Evolutionary conservation across 2,797 vertebrate species (phyloP).

Genomic region (Pogonophryne albipinna): DNA sequence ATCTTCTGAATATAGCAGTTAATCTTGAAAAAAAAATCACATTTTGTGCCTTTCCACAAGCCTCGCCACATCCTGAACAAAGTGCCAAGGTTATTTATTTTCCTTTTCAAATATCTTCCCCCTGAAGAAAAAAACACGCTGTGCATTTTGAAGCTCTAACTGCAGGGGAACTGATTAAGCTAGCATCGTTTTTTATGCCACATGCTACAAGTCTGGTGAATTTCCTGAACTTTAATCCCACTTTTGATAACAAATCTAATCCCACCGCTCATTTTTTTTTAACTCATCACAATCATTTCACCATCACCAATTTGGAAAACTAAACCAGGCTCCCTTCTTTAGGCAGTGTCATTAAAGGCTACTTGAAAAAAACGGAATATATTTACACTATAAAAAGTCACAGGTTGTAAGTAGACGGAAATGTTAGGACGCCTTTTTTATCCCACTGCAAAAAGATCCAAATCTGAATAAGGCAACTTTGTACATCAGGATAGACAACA

Average conservation of each 20-base stretch:
- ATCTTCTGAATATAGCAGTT: slow-evolving; percentile 1
- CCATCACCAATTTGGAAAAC: slow-evolving; percentile 12
- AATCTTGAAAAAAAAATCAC: slow-evolving; percentile 20
- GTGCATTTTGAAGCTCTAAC: slow-evolving; percentile 1
- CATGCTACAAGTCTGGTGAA: not conserved
- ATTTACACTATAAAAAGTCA: slow-evolving; percentile 69
- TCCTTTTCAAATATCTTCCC: not conserved
- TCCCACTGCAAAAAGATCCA: slow-evolving; percentile 54
- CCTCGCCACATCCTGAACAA: slow-evolving; percentile 4
- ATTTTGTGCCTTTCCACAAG: not conserved
- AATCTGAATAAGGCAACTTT: slow-evolving; percentile 70
- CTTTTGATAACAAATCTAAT: not conserved
- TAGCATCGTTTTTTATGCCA: not conserved
- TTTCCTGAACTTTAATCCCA: not conserved
- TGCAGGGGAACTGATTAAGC: slow-evolving; percentile 14
- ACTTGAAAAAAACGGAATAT: not conserved
- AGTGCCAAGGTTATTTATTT: not conserved
- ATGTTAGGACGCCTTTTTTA: slow-evolving; percentile 49
- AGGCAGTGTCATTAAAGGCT: slow-evolving; percentile 41
- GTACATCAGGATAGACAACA: slow-evolving; percentile 51
- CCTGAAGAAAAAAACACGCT: not conserved
- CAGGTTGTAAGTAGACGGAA: slow-evolving; percentile 55
- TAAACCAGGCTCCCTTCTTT: slow-evolving; percentile 28
- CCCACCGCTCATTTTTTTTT: not conserved
- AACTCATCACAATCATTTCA: not conserved